A percentile compares a stretch with the other conserved stretches of the same genome.
These are phyloP conservation scores for Eufriesea mexicana DNA, from an alignment of 1,140 invertebrate species.

Conservation along the genomic window DNA sequence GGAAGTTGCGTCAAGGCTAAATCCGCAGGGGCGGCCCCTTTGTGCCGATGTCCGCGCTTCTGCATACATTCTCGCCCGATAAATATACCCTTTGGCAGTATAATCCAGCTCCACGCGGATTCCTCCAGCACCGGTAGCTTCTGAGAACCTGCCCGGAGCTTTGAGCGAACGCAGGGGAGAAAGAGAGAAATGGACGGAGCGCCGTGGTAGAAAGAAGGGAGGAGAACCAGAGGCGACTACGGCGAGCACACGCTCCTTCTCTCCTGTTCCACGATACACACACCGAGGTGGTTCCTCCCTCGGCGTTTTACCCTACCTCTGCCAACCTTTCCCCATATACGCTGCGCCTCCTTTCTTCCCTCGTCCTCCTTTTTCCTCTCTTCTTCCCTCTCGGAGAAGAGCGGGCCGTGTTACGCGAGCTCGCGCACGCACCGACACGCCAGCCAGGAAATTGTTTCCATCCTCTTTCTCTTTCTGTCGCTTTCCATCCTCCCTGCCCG, in stretches of 20 bases:
- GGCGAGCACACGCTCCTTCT: slow-evolving; percentile 10
- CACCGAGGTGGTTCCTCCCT: slow-evolving; percentile 40
- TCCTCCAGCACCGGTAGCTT: slow-evolving; percentile 76
- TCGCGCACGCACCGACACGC: slow-evolving; percentile 51
- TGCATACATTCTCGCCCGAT: slow-evolving; percentile 82
- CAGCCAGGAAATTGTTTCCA: slow-evolving; percentile 61
- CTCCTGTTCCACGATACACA: slow-evolving; percentile 14
- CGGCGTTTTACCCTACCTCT: slow-evolving; percentile 48
- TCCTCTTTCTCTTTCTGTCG: slow-evolving; percentile 40
- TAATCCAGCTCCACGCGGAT: slow-evolving; percentile 79
- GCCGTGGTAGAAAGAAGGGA: too few species aligned
- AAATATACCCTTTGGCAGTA: slow-evolving; percentile 83
- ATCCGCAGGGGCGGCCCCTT: slow-evolving; percentile 80
- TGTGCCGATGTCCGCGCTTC: slow-evolving; percentile 81
- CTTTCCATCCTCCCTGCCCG: background rate
- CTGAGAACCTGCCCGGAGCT: slow-evolving; percentile 71
- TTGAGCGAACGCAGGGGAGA: slow-evolving; percentile 37
- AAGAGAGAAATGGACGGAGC: background rate
- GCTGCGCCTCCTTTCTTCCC: background rate
- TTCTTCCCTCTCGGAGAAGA: background rate
- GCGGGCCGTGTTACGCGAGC: slow-evolving; percentile 42
- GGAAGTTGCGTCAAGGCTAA: slow-evolving; percentile 79
- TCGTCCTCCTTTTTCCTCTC: slow-evolving; percentile 16
- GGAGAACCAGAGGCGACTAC: background rate
- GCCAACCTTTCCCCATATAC: slow-evolving; percentile 37